phyloP scores from a whole-genome alignment of 2,888 invertebrate species.

The Euplexia lucipara region DNA sequence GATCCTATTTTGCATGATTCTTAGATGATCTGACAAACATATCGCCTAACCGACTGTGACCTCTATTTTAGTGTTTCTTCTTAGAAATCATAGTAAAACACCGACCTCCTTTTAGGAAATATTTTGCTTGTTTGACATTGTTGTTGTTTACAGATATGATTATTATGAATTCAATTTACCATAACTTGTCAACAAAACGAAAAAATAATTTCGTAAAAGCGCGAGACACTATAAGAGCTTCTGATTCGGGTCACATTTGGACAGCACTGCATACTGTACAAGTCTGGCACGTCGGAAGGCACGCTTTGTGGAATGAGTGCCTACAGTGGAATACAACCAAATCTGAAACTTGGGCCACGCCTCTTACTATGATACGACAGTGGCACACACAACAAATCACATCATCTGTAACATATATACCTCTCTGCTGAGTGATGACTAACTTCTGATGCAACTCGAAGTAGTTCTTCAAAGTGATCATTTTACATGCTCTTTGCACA shows the following conservation, averaged over 20 bases:
- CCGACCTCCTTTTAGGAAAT: too few relatives aligned
- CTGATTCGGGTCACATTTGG: slow-evolving; percentile 79
- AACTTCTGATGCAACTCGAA: slow-evolving; percentile 96
- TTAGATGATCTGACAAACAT: too few relatives aligned
- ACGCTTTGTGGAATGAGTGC: slow-evolving; percentile 97
- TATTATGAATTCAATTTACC: too few relatives aligned
- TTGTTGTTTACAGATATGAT: too few relatives aligned
- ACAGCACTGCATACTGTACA: slow-evolving; percentile 87
- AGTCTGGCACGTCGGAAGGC: slow-evolving; percentile 91
- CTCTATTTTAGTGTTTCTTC: too few relatives aligned
- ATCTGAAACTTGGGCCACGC: slow-evolving; percentile 93
- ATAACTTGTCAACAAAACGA: too few relatives aligned
- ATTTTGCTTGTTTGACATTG: too few relatives aligned
- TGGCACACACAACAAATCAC: slow-evolving; percentile 95
- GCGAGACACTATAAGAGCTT: too few relatives aligned
- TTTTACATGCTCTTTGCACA: slow-evolving; percentile 97
- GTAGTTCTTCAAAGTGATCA: slow-evolving; percentile 97
- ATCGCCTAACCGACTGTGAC: too few relatives aligned
- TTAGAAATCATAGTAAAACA: too few relatives aligned
- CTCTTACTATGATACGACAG: slow-evolving; percentile 94
- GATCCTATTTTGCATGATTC: too few relatives aligned
- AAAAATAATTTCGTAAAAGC: too few relatives aligned
- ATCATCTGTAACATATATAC: slow-evolving; percentile 94
- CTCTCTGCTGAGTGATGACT: slow-evolving; percentile 94
- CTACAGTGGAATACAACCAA: slow-evolving; percentile 96